phyloP scores from a whole-genome alignment of 2,113 vertebrate genomes.

The Saguinus imperator region DNA sequence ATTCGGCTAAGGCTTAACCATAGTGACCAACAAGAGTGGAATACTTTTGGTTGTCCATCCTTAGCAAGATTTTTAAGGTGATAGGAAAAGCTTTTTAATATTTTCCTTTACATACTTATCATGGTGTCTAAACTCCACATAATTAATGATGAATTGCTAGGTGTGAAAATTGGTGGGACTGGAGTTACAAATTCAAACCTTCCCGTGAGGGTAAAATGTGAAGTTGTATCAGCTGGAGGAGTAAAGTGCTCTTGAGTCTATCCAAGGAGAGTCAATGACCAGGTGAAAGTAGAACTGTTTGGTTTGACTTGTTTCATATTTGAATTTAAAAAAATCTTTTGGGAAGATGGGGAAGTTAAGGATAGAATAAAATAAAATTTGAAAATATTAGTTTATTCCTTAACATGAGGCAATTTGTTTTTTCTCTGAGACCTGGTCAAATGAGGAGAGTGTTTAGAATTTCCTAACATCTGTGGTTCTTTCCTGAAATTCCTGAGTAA shows the following conservation, averaged over 20 bases:
- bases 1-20: neutral
- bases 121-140: neutral
- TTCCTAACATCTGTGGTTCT: neutral
- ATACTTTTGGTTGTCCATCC: neutral
- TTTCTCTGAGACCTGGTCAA: neutral
- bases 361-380: constrained; percentile 6
- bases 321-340: neutral
- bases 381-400: neutral
- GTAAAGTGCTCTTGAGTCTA: neutral
- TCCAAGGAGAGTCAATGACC: neutral
- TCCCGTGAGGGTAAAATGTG: neutral
- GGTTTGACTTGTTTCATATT: neutral
- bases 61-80: neutral
- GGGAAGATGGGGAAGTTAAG: neutral
- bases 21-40: neutral
- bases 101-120: neutral
- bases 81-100: neutral
- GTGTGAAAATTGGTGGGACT: neutral
- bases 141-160: neutral
- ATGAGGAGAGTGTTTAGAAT: neutral
- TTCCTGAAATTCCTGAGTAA: neutral
- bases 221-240: neutral
- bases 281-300: neutral
- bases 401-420: neutral
- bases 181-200: neutral